Evolutionary conservation across 2,888 invertebrate species (phyloP).

Genomic region (Habroteleia sp.): DNA sequence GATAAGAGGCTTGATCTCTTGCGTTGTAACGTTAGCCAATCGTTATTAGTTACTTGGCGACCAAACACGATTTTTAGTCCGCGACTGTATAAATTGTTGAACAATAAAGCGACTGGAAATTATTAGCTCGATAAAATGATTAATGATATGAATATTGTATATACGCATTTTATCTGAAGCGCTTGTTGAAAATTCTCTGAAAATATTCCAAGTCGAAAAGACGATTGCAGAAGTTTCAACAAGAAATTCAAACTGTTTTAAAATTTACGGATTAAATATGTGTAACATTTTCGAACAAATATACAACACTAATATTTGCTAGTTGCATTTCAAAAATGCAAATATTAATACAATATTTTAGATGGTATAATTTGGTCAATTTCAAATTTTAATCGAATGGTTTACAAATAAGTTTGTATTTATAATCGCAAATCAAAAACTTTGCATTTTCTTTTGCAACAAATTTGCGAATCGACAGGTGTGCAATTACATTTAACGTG

Average conservation of each 20-base stretch:
- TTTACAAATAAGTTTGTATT: too few relatives aligned
- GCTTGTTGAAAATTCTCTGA: background rate
- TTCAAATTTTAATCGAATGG: too few relatives aligned
- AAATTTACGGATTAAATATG: slow-evolving; percentile 11
- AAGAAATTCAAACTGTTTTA: slow-evolving; percentile 18
- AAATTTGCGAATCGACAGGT: too few relatives aligned
- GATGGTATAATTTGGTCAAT: slow-evolving; percentile 4
- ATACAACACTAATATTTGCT: slow-evolving; percentile 17
- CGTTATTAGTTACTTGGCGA: slow-evolving; percentile 47
- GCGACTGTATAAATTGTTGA: slow-evolving; percentile 53
- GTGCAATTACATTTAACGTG: too few relatives aligned
- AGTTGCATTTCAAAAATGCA: slow-evolving; percentile 8
- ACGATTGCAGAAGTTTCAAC: too few relatives aligned
- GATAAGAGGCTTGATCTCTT: slow-evolving; percentile 24
- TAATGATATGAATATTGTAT: slow-evolving; percentile 39
- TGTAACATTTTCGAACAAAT: slow-evolving; percentile 20
- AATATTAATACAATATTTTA: slow-evolving; percentile 5
- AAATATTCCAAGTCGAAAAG: slow-evolving; percentile 1
- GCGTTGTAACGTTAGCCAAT: slow-evolving; percentile 37
- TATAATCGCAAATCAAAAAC: too few relatives aligned
- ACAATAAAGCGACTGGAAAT: slow-evolving; percentile 43
- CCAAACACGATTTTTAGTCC: slow-evolving; percentile 34
- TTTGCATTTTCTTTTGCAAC: too few relatives aligned
- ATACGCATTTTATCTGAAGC: slow-evolving; percentile 33
- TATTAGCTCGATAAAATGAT: slow-evolving; percentile 25